These are phyloP conservation scores for Drosophila mayri DNA, from an alignment of 1,140 invertebrate genomes.

Conservation along the genomic window DNA sequence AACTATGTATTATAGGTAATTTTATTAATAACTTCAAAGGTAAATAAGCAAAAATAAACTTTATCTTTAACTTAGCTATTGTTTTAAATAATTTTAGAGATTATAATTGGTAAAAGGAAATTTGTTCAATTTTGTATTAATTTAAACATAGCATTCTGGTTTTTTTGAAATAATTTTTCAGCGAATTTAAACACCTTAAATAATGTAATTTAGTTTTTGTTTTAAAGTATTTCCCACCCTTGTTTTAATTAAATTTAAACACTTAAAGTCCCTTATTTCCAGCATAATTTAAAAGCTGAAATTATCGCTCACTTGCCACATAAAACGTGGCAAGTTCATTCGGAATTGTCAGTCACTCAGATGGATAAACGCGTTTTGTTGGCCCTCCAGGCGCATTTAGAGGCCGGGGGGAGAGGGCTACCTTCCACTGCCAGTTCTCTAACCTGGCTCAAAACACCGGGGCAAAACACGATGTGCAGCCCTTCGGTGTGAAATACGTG, in stretches of 20 bases:
- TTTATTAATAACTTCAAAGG: no score
- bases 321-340: conserved; percentile 23
- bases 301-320: conserved; percentile 27
- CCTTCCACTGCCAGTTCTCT: not conserved
- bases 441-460: conserved; percentile 7
- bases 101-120: not conserved
- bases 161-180: no score
- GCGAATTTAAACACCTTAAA: no score
- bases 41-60: not conserved
- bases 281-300: not conserved
- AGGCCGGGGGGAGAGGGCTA: no score
- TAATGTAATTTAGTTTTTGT: no score
- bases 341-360: conserved; percentile 51
- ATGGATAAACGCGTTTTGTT: conserved; percentile 53
- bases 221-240: no score
- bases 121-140: no score
- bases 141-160: no score
- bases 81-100: not conserved
- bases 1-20: not conserved
- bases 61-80: not conserved
- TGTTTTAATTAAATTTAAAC: not conserved
- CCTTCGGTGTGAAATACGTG: conserved; percentile 65
- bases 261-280: no score
- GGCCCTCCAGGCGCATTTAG: conserved; percentile 40
- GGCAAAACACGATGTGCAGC: conserved; percentile 27